Conservation (phyloP, 2,797 vertebrate genomes). For the Lepilemur ruficaudatus region DNA sequence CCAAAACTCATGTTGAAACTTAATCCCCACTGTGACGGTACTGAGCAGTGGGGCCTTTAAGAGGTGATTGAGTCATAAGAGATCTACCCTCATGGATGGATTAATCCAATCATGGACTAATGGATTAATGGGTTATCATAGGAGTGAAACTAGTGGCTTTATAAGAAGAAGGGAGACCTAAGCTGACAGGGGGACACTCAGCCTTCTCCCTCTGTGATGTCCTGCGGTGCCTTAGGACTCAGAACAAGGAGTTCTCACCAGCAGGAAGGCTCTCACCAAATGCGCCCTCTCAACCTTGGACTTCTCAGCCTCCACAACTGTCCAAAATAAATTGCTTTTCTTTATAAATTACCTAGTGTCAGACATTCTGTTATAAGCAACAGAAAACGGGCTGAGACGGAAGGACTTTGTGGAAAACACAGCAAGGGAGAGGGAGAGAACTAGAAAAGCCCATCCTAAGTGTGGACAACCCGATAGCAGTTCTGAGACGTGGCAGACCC, state of each 20-base stretch:
- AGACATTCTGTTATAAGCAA: background rate
- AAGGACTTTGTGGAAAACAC: background rate
- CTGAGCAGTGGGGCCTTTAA: background rate
- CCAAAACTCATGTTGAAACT: background rate
- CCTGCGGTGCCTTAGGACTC: background rate
- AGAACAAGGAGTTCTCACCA: background rate
- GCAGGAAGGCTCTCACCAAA: background rate
- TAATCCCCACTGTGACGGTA: background rate
- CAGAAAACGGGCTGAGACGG: accelerated
- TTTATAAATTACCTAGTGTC: background rate
- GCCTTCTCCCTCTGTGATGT: background rate
- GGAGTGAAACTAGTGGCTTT: background rate
- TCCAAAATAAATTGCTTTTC: background rate
- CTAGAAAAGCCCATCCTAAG: background rate
- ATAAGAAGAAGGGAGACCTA: background rate
- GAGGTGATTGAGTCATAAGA: background rate
- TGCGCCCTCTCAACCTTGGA: background rate
- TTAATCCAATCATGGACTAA: background rate
- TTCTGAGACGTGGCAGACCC: accelerated
- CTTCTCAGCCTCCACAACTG: background rate
- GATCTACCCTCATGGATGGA: background rate
- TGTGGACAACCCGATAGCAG: background rate
- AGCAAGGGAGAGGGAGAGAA: too few species aligned
- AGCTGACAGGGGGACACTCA: background rate
- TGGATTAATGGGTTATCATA: background rate